A percentile compares a stretch with the other conserved stretches of the same genome.
These are phyloP conservation scores for Lepidurus apus DNA, from an alignment of 1,140 invertebrate species.

Conservation along the genomic window DNA sequence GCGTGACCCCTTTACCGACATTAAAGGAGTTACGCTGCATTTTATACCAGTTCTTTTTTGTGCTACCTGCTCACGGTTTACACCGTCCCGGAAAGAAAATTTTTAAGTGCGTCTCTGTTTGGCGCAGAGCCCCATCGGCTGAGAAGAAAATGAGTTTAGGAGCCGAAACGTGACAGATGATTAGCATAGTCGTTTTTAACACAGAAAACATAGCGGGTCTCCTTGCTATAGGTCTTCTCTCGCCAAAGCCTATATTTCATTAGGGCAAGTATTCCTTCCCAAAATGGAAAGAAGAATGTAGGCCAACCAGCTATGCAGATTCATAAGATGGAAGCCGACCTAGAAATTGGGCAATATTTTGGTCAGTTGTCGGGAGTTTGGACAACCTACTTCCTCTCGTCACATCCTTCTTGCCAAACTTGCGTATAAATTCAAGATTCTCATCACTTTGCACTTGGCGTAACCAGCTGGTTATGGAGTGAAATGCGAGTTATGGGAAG, in stretches of 20 bases:
- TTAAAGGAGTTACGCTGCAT: not conserved
- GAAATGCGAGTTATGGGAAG: not conserved
- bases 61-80: not conserved
- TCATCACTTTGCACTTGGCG: not conserved
- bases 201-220: not conserved
- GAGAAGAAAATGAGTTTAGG: not conserved
- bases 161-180: constrained; percentile 14
- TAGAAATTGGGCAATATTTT: not conserved
- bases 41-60: not conserved
- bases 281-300: constrained; percentile 6
- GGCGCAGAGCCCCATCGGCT: not conserved
- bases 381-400: not conserved
- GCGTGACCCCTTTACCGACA: constrained; percentile 16
- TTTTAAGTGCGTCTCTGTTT: not conserved
- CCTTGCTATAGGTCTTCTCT: not conserved
- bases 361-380: not conserved
- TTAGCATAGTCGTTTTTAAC: constrained; percentile 7
- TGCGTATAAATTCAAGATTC: not conserved
- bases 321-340: not conserved
- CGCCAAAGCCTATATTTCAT: constrained; percentile 8
- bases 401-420: not conserved
- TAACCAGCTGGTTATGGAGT: not conserved
- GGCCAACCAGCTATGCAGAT: not conserved
- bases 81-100: not conserved
- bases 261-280: not conserved